phyloP scores from a whole-genome alignment of 2,888 invertebrate species.

The Seladonia tumulorum region DNA sequence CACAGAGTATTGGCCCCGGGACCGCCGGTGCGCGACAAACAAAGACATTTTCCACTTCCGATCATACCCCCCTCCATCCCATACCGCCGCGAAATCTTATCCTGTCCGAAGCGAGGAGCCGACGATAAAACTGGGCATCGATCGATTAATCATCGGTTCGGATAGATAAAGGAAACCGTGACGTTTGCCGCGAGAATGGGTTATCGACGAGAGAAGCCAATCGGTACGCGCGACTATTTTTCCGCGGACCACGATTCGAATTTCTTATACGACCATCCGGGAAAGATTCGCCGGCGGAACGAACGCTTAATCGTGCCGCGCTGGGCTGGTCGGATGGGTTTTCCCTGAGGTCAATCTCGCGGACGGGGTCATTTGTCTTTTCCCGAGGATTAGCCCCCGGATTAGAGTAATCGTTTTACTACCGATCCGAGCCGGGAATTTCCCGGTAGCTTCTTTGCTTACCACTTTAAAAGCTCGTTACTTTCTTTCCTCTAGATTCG shows the following conservation, averaged over 20 bases:
- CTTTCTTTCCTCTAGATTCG: background rate
- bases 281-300: background rate
- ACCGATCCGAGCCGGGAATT: background rate
- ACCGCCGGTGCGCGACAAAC: slow-evolving; percentile 72
- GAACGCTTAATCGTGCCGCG: background rate
- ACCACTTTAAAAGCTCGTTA: background rate
- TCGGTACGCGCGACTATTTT: background rate
- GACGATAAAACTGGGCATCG: slow-evolving; percentile 4
- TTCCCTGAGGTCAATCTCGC: background rate
- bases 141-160: slow-evolving; percentile 8
- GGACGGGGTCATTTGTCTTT: background rate
- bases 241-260: background rate
- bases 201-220: background rate
- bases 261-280: background rate
- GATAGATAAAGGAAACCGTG: background rate
- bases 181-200: background rate
- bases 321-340: background rate
- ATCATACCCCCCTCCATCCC: slow-evolving; percentile 58
- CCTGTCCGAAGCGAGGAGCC: slow-evolving; percentile 44
- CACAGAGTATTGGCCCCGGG: slow-evolving; percentile 51
- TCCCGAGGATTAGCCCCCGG: background rate
- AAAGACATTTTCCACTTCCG: slow-evolving; percentile 81
- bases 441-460: background rate
- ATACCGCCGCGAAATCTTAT: slow-evolving; percentile 64
- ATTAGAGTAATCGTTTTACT: slow-evolving; percentile 10